Conservation (phyloP, 2,797 vertebrate genomes). For the Odontamblyopus lacepedii region DNA sequence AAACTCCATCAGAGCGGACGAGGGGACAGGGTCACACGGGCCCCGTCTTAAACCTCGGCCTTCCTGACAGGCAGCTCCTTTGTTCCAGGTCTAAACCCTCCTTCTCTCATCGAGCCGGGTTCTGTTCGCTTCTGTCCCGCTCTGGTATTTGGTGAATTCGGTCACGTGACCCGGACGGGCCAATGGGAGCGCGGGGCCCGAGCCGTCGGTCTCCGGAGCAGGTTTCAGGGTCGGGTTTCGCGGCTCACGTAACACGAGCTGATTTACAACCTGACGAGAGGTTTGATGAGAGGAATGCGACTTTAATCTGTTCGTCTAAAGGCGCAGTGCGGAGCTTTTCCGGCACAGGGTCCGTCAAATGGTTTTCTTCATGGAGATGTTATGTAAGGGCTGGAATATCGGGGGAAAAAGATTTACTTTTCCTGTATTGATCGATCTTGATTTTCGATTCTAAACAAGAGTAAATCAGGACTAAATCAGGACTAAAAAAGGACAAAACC, state of each 20-base stretch:
- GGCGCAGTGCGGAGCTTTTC: no score
- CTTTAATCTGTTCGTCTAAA: background rate
- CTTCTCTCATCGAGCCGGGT: background rate
- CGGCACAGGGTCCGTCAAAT: no score
- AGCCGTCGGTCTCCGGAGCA: background rate
- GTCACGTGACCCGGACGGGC: background rate
- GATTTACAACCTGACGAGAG: background rate
- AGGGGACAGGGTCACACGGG: background rate
- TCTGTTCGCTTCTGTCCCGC: background rate
- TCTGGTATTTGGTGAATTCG: constrained; percentile 4
- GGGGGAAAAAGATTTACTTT: no score
- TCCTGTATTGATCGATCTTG: no score
- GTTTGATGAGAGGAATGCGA: background rate
- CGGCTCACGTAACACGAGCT: background rate
- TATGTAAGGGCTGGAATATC: no score
- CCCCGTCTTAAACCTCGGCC: background rate
- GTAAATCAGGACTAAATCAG: no score
- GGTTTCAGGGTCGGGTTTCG: background rate
- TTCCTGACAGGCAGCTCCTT: background rate
- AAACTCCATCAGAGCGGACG: no score
- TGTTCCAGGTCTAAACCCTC: background rate
- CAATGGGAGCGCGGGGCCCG: background rate
- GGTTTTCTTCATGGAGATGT: no score
- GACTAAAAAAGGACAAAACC: no score
- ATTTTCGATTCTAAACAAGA: no score